Evolutionary conservation across 1,140 invertebrate species (phyloP).

Genomic region (Scaptodrosophila lebanonensis): DNA sequence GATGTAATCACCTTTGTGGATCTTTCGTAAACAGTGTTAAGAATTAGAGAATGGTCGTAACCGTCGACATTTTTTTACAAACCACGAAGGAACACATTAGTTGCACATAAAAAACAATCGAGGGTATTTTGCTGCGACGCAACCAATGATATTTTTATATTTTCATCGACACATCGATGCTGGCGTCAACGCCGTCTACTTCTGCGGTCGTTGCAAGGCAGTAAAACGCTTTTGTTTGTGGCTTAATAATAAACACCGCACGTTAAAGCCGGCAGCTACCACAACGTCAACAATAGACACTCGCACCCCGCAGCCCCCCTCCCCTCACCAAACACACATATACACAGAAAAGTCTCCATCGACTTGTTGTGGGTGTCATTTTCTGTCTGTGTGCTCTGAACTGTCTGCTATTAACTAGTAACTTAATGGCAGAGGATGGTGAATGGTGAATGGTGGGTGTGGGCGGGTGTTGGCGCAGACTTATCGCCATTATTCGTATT

Average conservation of each 20-base stretch:
- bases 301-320: too few relatives aligned
- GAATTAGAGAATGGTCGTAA: too few relatives aligned
- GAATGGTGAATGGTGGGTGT: not conserved
- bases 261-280: conserved; percentile 28
- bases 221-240: conserved; percentile 62
- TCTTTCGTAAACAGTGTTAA: too few relatives aligned
- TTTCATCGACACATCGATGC: not conserved
- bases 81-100: too few relatives aligned
- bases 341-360: too few relatives aligned
- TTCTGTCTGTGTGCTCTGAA: not conserved
- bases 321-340: too few relatives aligned
- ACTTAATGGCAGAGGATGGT: conserved; percentile 24
- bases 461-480: conserved; percentile 8
- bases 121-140: too few relatives aligned
- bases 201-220: conserved; percentile 32
- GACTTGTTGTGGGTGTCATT: conserved; percentile 17
- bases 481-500: conserved; percentile 20
- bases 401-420: conserved; percentile 53
- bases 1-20: too few relatives aligned
- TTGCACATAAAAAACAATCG: too few relatives aligned
- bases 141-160: too few relatives aligned
- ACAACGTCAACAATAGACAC: too few relatives aligned
- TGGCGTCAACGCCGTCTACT: conserved; percentile 23
- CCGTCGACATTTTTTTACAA: too few relatives aligned
- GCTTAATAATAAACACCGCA: conserved; percentile 33